Evolutionary conservation across 2,113 vertebrate genomes (phyloP).

Genomic region (Podarcis raffonei): DNA sequence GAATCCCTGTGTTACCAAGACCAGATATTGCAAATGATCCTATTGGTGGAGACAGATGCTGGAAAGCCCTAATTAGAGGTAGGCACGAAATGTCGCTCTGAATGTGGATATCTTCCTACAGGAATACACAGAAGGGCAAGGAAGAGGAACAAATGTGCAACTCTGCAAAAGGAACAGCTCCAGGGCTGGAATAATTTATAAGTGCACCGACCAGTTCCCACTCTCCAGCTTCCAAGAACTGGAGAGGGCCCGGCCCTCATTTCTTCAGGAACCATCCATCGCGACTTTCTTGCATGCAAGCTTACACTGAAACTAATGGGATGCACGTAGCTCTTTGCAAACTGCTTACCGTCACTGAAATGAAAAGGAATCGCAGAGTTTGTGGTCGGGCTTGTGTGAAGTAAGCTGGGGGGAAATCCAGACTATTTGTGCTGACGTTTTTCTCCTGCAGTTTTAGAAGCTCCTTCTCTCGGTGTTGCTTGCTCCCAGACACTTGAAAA

Average conservation of each 20-base stretch:
- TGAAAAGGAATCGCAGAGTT: too few species aligned
- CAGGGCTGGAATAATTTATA: not conserved
- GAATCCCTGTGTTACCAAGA: not conserved
- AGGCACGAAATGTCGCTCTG: not conserved
- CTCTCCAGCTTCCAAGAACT: too few species aligned
- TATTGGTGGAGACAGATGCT: not conserved
- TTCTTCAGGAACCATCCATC: too few species aligned
- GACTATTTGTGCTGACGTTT: not conserved
- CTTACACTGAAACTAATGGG: not conserved
- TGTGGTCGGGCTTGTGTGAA: too few species aligned
- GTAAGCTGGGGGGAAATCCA: too few species aligned
- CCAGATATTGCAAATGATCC: not conserved
- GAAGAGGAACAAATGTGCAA: not conserved
- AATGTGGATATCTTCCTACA: not conserved
- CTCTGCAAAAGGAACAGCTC: not conserved
- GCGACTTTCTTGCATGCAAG: too few species aligned
- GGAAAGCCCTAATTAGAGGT: not conserved
- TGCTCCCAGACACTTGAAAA: too few species aligned
- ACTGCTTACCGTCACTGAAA: too few species aligned
- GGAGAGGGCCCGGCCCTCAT: too few species aligned
- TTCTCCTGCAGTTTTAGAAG: not conserved
- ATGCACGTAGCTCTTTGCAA: too few species aligned
- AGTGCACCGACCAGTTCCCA: not conserved
- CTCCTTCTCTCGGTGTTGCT: not conserved
- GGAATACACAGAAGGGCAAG: not conserved